Percentiles rank a stretch among this genome's conserved stretches.
These are phyloP conservation scores for Microtus pennsylvanicus DNA, from an alignment of 2,113 vertebrate genomes.

Conservation along the genomic window DNA sequence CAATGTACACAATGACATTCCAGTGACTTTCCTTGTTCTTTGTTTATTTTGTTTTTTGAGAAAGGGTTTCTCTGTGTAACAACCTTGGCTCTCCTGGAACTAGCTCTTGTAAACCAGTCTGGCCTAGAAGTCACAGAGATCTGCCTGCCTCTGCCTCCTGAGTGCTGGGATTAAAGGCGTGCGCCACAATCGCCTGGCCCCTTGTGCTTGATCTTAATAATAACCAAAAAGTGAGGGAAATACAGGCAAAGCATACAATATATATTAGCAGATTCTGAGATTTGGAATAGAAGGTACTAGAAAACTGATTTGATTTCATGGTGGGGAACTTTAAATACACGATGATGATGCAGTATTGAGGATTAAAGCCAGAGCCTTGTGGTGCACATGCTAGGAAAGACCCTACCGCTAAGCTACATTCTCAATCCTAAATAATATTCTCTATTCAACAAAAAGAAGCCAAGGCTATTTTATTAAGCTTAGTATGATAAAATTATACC, in stretches of 20 bases:
- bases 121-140: too few relatives aligned
- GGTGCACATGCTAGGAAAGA: background rate
- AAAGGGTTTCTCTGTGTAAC: too few relatives aligned
- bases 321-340: background rate
- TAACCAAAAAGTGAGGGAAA: background rate
- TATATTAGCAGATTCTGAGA: background rate
- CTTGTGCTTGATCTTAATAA: background rate
- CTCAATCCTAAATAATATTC: background rate
- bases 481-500: background rate
- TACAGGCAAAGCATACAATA: background rate
- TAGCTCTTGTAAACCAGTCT: too few relatives aligned
- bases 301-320: background rate
- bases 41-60: too few relatives aligned
- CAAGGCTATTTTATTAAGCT: background rate
- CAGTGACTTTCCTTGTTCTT: background rate
- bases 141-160: too few relatives aligned
- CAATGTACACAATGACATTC: background rate
- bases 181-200: too few relatives aligned
- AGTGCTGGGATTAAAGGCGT: too few relatives aligned
- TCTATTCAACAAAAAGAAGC: conserved; percentile 15
- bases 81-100: too few relatives aligned
- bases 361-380: background rate
- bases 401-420: background rate
- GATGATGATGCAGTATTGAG: background rate
- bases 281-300: background rate